A percentile compares a stretch with the other conserved stretches of the same genome.
Conservation (phyloP, 2,797 vertebrate species). For the Sebastes cheni region DNA sequence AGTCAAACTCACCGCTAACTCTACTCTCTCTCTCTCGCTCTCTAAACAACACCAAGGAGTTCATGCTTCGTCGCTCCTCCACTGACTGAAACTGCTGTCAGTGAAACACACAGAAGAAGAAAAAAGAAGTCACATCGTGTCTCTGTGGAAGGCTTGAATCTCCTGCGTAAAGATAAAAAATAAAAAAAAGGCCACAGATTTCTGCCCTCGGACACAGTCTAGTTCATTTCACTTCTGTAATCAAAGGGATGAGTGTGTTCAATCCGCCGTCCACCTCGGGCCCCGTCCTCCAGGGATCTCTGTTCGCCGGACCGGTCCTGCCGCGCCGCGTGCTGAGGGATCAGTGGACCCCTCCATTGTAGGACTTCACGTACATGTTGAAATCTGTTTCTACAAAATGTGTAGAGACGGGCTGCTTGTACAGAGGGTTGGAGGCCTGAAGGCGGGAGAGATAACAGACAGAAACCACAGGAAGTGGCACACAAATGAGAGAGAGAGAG, state of each 20-base stretch:
- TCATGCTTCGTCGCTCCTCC: not conserved
- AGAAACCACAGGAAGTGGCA: not conserved
- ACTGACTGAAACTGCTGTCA: not conserved
- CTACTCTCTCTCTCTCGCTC: constrained; percentile 18
- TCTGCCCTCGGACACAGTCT: constrained; percentile 2
- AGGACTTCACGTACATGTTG: constrained; percentile 89
- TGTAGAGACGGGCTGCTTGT: constrained; percentile 91
- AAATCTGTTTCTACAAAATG: constrained; percentile 89
- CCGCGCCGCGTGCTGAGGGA: constrained; percentile 63
- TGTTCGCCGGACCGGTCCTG: constrained; percentile 78
- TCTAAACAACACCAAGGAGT: constrained; percentile 14
- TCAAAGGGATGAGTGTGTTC: constrained; percentile 20
- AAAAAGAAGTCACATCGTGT: constrained; percentile 14
- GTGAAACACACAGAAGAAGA: constrained; percentile 5
- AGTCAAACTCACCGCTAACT: constrained; percentile 14
- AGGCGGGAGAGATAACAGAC: not conserved
- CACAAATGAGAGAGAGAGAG: not conserved
- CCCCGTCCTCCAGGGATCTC: constrained; percentile 45
- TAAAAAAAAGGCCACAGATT: constrained; percentile 30
- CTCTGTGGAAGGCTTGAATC: not conserved
- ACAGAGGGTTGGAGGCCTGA: constrained; percentile 96
- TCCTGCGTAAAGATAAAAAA: not conserved
- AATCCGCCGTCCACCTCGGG: constrained; percentile 6
- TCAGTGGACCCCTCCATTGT: constrained; percentile 93
- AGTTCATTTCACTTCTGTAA: constrained; percentile 22